These are phyloP conservation scores for Astatotilapia flaviijosephi DNA, from an alignment of 2,113 vertebrate species.

Conservation along the genomic window DNA sequence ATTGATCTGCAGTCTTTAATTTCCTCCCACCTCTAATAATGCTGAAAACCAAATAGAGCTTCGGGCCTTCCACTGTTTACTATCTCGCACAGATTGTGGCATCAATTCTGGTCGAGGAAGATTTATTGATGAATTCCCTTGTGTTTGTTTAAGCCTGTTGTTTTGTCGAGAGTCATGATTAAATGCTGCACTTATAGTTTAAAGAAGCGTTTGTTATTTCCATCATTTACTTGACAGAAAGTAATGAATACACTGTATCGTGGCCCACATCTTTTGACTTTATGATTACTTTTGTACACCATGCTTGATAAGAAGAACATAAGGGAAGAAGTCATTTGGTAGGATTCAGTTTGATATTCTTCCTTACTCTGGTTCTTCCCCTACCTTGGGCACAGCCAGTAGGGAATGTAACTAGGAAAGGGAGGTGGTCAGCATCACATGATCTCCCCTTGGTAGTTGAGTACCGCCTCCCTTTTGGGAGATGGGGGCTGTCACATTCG, in stretches of 20 bases:
- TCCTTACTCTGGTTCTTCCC: conserved; percentile 1
- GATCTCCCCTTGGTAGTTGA: conserved; percentile 60
- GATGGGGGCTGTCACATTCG: conserved; percentile 74
- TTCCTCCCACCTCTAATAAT: conserved; percentile 55
- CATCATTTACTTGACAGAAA: not conserved
- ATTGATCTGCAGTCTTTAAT: conserved; percentile 63
- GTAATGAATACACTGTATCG: not conserved
- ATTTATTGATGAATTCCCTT: conserved; percentile 50
- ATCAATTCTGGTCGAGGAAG: conserved; percentile 38
- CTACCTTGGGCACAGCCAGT: conserved; percentile 31
- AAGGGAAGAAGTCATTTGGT: not conserved
- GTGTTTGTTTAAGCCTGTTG: conserved; percentile 37
- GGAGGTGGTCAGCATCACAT: conserved; percentile 50
- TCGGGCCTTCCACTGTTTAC: conserved; percentile 39
- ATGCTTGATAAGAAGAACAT: not conserved
- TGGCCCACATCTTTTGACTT: not conserved
- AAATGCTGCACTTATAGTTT: conserved; percentile 16
- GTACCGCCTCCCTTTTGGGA: conserved; percentile 63
- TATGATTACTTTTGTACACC: not conserved
- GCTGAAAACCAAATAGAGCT: conserved; percentile 44
- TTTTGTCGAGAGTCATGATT: conserved; percentile 29
- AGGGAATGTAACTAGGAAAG: conserved; percentile 39
- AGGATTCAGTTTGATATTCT: conserved; percentile 7
- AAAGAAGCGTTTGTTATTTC: conserved; percentile 3
- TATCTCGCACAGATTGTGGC: conserved; percentile 35